Evolutionary conservation across 2,888 invertebrate species (phyloP), one percentile per base, ranked within the genome.

Genomic region (Cyaniris semiargus): DNA sequence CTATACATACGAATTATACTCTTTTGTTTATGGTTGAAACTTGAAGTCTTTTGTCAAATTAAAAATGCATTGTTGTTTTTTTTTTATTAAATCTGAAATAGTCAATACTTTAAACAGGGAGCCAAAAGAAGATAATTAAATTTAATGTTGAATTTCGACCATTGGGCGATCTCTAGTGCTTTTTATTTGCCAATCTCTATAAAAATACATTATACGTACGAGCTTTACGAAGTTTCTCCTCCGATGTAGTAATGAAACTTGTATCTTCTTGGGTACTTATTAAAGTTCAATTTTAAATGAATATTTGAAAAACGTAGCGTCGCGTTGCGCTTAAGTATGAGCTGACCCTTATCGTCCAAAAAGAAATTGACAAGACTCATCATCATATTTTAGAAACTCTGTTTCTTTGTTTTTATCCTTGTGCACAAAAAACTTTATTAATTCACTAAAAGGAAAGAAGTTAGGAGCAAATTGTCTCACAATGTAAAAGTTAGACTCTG

Each of bases 401-500:
- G n/a, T 70, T 4, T 27, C 18, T 10, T 34, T 44, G 23, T 72
- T 72, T 44, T 72, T 44, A 38, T 72, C 48, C 48, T 10, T 72
- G 44, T 10, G 23, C 23, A 23, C 21, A 21, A 72, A n/a, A 72
- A 72, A 72, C 21, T 21, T 38, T 38, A 44, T 72, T 38, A 72
- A 44, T 72, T 72, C 72, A 48, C 72, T 72, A 48, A 72, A 71
- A 48, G 44, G 44, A 34, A 72, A n/a, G 21, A 72, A 72, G 44
- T 38, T 48, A 44, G 48, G 72, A 21, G 21, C 5, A 13, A 72
- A 48, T 44, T 38, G 3, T 38, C n/a, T 15, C 23, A 44, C 21
- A 70, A 53, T 70, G 31, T 70, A 70, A 76, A 76, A 71, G 70
- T 76, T 76, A 48, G 44, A 34, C 70, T 21, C 27, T 60, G 78